Conservation (phyloP, 53 echinoderm and acorn worm species). For the Holothuria scabra region DNA sequence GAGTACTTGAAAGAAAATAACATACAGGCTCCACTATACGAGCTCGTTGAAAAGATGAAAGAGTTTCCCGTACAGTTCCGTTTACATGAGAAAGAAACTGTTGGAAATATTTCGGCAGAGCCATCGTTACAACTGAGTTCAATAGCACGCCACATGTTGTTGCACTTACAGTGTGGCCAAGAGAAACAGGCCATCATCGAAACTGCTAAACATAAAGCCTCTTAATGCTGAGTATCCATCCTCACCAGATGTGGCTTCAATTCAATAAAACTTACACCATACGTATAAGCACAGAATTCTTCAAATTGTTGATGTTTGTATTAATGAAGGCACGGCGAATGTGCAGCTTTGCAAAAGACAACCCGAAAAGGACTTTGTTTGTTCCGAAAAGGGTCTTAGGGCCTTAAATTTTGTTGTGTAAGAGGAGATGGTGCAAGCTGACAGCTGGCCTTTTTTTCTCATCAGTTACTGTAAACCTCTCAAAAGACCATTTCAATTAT, state of each 20-base stretch:
- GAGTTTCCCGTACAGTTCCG: slow-evolving; percentile 8
- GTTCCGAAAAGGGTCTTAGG: slow-evolving; percentile 1
- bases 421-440: slow-evolving; percentile 19
- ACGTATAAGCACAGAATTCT: too few species aligned
- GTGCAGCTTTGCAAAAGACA: slow-evolving; percentile 32
- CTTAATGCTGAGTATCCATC: not conserved
- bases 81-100: slow-evolving; percentile 9
- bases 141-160: not conserved
- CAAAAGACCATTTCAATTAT: not conserved
- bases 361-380: slow-evolving; percentile 23
- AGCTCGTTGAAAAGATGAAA: not conserved
- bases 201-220: not conserved
- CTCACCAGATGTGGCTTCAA: slow-evolving; percentile 15
- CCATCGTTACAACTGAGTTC: not conserved
- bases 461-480: not conserved
- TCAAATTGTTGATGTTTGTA: too few species aligned
- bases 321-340: slow-evolving; percentile 15
- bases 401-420: slow-evolving; percentile 12
- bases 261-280: too few species aligned
- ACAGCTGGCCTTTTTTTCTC: slow-evolving; percentile 3
- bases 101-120: not conserved
- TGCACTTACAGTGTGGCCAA: not conserved
- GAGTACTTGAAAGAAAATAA: slow-evolving; percentile 20
- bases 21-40: not conserved
- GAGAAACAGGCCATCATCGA: slow-evolving; percentile 6